Percentiles rank a stretch among this genome's conserved stretches.
phyloP scores from a whole-genome alignment of 2,888 invertebrate genomes.

The Ellobium chinense region DNA sequence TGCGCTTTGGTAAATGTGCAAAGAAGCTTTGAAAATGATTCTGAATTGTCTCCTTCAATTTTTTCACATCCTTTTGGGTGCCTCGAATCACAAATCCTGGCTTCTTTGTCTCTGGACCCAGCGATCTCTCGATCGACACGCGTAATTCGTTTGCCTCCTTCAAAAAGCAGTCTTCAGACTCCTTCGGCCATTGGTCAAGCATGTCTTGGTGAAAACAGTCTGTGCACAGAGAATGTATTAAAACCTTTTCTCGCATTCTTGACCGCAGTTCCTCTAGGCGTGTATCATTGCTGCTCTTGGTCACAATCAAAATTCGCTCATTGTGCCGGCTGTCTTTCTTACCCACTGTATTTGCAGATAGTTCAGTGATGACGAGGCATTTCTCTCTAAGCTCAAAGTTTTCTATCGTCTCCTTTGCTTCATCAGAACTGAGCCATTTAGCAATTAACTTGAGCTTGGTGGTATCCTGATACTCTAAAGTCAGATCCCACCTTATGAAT shows the following conservation, averaged over 20 bases:
- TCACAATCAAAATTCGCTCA: not conserved
- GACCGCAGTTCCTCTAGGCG: conserved; percentile 1
- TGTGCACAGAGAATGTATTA: not conserved
- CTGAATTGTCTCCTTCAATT: not conserved
- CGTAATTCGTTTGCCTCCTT: conserved; percentile 12
- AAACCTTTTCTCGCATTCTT: not conserved
- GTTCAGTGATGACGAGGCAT: not conserved
- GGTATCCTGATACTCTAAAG: not conserved
- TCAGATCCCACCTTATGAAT: not conserved
- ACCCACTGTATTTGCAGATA: no score
- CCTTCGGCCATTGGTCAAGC: not conserved
- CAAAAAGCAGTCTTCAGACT: not conserved
- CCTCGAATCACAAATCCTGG: conserved; percentile 36
- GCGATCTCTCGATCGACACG: conserved; percentile 9
- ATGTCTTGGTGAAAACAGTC: conserved; percentile 27
- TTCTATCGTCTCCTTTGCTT: not conserved
- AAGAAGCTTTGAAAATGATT: not conserved
- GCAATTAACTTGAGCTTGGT: not conserved
- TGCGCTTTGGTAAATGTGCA: conserved; percentile 20
- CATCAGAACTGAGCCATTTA: not conserved
- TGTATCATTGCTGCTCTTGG: not conserved
- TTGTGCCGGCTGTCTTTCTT: not conserved
- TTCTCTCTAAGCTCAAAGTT: not conserved
- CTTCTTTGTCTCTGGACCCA: not conserved
- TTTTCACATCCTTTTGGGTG: conserved; percentile 26